Percentiles rank a stretch among this genome's conserved stretches.
These are phyloP conservation scores for Zootermopsis nevadensis DNA, from an alignment of 2,888 invertebrate species.

Conservation along the genomic window DNA sequence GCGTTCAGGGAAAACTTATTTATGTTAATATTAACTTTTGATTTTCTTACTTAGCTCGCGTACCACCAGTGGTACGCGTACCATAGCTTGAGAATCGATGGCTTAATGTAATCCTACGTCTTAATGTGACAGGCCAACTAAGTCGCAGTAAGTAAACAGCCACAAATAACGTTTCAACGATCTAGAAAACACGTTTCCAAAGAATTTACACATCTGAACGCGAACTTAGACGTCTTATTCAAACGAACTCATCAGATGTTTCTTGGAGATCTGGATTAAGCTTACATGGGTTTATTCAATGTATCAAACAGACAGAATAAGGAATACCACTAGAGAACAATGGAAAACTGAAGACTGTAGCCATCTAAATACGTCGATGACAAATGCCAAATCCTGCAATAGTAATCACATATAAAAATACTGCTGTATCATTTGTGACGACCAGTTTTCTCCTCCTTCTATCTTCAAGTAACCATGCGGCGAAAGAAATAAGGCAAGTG, in stretches of 20 bases:
- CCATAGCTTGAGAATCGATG: too few species aligned
- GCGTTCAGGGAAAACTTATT: too few species aligned
- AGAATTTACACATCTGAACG: not conserved
- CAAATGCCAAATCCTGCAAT: not conserved
- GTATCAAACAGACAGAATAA: not conserved
- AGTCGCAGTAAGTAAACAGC: not conserved
- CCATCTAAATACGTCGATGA: not conserved
- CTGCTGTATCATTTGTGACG: not conserved
- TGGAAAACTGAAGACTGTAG: not conserved
- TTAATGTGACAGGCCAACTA: too few species aligned
- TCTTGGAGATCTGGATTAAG: not conserved
- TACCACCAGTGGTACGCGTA: too few species aligned
- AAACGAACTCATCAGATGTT: not conserved
- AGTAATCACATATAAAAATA: slow-evolving; percentile 5
- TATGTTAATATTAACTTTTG: too few species aligned
- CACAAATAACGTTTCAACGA: not conserved
- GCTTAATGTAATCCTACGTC: too few species aligned
- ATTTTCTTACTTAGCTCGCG: too few species aligned
- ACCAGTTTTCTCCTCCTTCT: not conserved
- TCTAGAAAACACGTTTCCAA: not conserved
- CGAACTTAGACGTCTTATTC: not conserved
- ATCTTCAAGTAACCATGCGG: not conserved
- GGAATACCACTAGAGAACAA: not conserved
- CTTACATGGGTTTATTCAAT: not conserved
- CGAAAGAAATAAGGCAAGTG: slow-evolving; percentile 30